Percentiles rank a stretch among this genome's conserved stretches.
Conservation (phyloP, 2,888 invertebrate species). For the Xanthorhoe designata region DNA sequence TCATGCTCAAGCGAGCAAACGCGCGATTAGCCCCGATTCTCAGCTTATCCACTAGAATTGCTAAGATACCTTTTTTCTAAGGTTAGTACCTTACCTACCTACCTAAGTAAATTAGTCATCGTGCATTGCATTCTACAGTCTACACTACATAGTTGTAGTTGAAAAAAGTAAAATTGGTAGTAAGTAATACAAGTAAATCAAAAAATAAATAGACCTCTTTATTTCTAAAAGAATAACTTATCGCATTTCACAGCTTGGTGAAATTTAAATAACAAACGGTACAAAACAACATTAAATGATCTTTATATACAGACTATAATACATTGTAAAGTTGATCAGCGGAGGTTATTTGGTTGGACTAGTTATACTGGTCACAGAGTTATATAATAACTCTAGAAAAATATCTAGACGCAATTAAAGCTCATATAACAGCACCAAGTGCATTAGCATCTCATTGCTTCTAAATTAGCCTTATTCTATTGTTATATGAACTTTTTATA, state of each 20-base stretch:
- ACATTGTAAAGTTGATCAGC: slow-evolving; percentile 43
- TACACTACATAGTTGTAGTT: neutral
- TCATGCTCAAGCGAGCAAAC: too few relatives aligned
- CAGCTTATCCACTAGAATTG: too few relatives aligned
- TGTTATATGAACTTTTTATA: slow-evolving; percentile 46
- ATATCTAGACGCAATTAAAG: slow-evolving; percentile 25
- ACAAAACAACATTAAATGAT: slow-evolving; percentile 46
- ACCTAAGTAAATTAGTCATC: too few relatives aligned
- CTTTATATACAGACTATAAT: slow-evolving; percentile 49
- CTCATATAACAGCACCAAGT: slow-evolving; percentile 27
- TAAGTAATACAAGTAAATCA: slow-evolving; percentile 15
- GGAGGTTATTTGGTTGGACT: slow-evolving; percentile 49
- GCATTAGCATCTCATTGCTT: neutral
- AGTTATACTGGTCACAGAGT: slow-evolving; percentile 41
- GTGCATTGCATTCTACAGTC: too few relatives aligned
- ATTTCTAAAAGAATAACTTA: slow-evolving; percentile 39
- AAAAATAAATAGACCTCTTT: slow-evolving; percentile 45
- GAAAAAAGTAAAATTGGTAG: neutral
- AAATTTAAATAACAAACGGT: slow-evolving; percentile 28
- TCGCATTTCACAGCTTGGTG: slow-evolving; percentile 20
- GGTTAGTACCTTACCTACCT: too few relatives aligned
- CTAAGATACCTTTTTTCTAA: too few relatives aligned
- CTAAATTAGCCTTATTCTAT: slow-evolving; percentile 30
- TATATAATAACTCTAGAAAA: slow-evolving; percentile 25
- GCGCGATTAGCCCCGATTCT: too few relatives aligned